A percentile compares a stretch with the other conserved stretches of the same genome.
Evolutionary conservation across 2,113 vertebrate species (phyloP).

Genomic region (Glaucomys volans): DNA sequence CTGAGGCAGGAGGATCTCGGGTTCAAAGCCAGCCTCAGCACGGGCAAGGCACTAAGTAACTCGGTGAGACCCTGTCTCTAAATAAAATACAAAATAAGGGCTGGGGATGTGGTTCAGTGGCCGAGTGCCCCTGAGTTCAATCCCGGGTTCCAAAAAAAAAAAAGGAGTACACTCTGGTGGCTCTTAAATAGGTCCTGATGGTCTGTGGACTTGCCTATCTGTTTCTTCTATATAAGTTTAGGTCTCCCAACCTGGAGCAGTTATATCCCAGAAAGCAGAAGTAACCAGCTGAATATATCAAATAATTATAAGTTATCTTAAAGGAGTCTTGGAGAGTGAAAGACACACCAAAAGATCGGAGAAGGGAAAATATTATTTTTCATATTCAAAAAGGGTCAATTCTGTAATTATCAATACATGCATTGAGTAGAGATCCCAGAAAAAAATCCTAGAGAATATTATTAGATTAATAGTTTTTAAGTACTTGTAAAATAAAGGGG

Average conservation of each 20-base stretch:
- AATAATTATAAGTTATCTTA: not conserved
- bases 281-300: not conserved
- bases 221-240: not conserved
- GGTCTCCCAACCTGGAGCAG: not conserved
- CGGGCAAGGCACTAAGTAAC: too few relatives aligned
- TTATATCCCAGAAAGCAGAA: slow-evolving; percentile 32
- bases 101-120: too few relatives aligned
- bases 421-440: not conserved
- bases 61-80: too few relatives aligned
- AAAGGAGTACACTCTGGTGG: too few relatives aligned
- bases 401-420: not conserved
- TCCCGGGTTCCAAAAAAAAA: too few relatives aligned
- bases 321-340: slow-evolving; percentile 11
- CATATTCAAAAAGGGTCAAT: not conserved
- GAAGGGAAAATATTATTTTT: not conserved
- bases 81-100: too few relatives aligned
- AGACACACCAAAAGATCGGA: not conserved
- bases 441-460: not conserved
- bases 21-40: too few relatives aligned
- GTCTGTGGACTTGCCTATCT: not conserved
- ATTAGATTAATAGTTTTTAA: slow-evolving; percentile 20
- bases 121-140: too few relatives aligned
- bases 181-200: not conserved
- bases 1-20: too few relatives aligned
- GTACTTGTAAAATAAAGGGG: not conserved